Percentiles rank a stretch among this genome's conserved stretches.
These are phyloP conservation scores for Ophonus ardosiacus DNA, from an alignment of 2,888 invertebrate genomes.

Conservation along the genomic window DNA sequence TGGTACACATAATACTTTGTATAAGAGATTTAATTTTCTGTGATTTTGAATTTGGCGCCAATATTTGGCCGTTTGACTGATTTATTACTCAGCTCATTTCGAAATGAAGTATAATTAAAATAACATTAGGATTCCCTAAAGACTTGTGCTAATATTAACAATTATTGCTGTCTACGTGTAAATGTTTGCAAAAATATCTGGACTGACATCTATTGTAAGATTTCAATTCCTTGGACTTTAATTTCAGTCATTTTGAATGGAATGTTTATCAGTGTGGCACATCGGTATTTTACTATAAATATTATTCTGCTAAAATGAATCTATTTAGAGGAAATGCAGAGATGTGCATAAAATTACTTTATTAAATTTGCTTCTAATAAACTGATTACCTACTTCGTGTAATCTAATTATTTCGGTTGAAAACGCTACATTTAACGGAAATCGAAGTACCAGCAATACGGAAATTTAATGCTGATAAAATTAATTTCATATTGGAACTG, in stretches of 20 bases:
- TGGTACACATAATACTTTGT: no score
- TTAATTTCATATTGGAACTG: not conserved
- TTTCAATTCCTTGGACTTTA: slow-evolving; percentile 18
- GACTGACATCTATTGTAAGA: slow-evolving; percentile 13
- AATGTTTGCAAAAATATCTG: slow-evolving; percentile 31
- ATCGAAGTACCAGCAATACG: slow-evolving; percentile 5
- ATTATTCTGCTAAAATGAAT: not conserved
- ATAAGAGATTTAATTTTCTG: no score
- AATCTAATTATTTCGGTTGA: slow-evolving; percentile 33
- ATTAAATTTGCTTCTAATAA: slow-evolving; percentile 34
- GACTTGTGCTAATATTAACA: slow-evolving; percentile 32
- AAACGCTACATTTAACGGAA: slow-evolving; percentile 26
- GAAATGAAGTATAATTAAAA: not conserved
- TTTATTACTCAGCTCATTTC: no score
- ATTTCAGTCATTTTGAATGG: slow-evolving; percentile 30
- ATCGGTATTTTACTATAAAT: slow-evolving; percentile 31
- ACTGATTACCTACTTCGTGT: slow-evolving; percentile 31
- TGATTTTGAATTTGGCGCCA: no score
- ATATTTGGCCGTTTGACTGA: no score
- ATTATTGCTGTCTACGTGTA: slow-evolving; percentile 20
- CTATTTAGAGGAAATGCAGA: slow-evolving; percentile 6
- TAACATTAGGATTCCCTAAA: not conserved
- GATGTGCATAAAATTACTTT: slow-evolving; percentile 30
- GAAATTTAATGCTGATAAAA: not conserved
- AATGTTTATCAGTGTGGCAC: slow-evolving; percentile 28